Percentiles rank a stretch among this genome's conserved stretches.
phyloP scores from a whole-genome alignment of 2,113 vertebrate genomes.

The Oxygymnocypris stewartii region DNA sequence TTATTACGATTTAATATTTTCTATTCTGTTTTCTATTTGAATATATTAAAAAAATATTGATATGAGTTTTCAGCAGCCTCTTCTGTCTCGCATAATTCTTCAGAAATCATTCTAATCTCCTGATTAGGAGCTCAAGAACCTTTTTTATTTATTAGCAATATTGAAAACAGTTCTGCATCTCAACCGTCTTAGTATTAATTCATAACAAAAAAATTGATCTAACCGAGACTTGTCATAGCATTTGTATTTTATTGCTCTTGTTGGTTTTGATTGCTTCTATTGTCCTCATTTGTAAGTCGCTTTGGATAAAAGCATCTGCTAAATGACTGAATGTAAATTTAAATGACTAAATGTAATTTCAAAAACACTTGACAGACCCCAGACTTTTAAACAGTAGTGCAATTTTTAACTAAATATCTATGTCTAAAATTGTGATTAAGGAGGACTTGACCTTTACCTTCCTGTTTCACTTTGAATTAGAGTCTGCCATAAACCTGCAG shows the following conservation, averaged over 20 bases:
- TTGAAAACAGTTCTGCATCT: background rate
- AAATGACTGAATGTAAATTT: no score
- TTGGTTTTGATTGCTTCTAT: no score
- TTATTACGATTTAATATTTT: background rate
- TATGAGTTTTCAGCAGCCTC: background rate
- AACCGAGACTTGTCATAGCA: no score
- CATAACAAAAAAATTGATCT: no score
- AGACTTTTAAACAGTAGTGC: background rate
- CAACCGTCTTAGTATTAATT: no score
- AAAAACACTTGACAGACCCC: background rate
- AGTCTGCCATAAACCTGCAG: slow-evolving; percentile 93
- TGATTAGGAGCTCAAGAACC: background rate
- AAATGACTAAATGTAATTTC: no score
- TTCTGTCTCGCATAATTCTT: background rate
- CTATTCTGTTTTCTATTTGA: background rate
- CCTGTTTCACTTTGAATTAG: slow-evolving; percentile 67
- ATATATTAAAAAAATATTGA: background rate
- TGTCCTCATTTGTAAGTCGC: no score
- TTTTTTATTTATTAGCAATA: background rate
- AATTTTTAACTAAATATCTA: background rate
- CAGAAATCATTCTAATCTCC: background rate
- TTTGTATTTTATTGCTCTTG: no score
- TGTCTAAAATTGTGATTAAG: background rate
- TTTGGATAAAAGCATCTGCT: no score
- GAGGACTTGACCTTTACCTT: background rate